Percentiles rank a stretch among this genome's conserved stretches.
phyloP scores from a whole-genome alignment of 2,888 invertebrate species.

The Sminthurinus aureus region DNA sequence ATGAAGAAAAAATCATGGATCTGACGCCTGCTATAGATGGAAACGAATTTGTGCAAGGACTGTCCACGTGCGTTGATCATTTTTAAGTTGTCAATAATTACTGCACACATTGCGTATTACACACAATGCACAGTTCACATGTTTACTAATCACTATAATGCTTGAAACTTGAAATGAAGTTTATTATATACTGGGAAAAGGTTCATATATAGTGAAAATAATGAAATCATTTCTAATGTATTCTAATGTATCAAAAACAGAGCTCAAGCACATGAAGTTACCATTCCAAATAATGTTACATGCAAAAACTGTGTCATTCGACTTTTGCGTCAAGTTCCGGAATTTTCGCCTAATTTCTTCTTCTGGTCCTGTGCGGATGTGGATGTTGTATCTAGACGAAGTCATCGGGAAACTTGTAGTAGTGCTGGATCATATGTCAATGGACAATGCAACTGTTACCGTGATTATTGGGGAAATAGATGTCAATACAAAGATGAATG shows the following conservation, averaged over 20 bases:
- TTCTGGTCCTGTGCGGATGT: slow-evolving; percentile 98
- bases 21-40: slow-evolving; percentile 70
- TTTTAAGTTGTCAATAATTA: too few relatives aligned
- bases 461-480: slow-evolving; percentile 53
- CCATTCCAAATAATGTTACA: slow-evolving; percentile 79
- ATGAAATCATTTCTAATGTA: too few relatives aligned
- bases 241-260: too few relatives aligned
- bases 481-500: slow-evolving; percentile 58
- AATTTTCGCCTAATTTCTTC: slow-evolving; percentile 82
- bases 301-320: slow-evolving; percentile 91
- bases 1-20: slow-evolving; percentile 85
- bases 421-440: slow-evolving; percentile 80
- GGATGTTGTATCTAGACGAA: slow-evolving; percentile 70
- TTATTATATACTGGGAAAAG: too few relatives aligned
- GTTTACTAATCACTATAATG: not conserved
- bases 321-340: slow-evolving; percentile 86
- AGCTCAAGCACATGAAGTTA: slow-evolving; percentile 81
- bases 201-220: too few relatives aligned
- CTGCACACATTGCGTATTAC: too few relatives aligned
- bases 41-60: slow-evolving; percentile 80
- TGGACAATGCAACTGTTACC: slow-evolving; percentile 64
- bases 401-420: slow-evolving; percentile 83
- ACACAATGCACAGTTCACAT: too few relatives aligned
- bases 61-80: slow-evolving; percentile 92
- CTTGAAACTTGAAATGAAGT: too few relatives aligned